Percentiles rank a stretch among this genome's conserved stretches.
Conservation (phyloP, 1,140 invertebrate genomes). For the Macrostomum lignano region DNA sequence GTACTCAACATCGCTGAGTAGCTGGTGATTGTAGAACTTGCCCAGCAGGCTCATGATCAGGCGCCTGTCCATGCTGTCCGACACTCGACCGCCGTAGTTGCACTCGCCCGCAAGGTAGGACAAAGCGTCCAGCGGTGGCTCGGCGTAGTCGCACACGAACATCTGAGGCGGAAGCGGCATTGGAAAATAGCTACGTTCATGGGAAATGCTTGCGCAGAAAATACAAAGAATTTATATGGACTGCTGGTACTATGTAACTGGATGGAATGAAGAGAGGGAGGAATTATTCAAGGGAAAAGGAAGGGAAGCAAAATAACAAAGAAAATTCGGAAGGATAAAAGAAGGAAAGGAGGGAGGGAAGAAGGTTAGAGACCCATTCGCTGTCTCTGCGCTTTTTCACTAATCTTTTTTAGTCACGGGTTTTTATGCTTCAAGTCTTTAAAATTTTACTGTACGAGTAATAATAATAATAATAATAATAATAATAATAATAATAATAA, state of each 20-base stretch:
- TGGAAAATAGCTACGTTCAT: not conserved
- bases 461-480: no score
- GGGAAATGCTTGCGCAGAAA: no score
- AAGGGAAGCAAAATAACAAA: no score
- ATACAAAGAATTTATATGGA: not conserved
- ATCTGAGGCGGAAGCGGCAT: slow-evolving; percentile 13
- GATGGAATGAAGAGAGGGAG: not conserved
- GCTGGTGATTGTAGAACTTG: slow-evolving; percentile 31
- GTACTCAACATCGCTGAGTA: slow-evolving; percentile 30
- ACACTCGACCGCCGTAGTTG: slow-evolving; percentile 27
- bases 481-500: no score
- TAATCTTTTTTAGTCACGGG: no score
- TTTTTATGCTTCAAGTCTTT: no score
- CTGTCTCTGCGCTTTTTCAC: no score
- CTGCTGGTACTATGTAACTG: not conserved
- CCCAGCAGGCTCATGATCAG: slow-evolving; percentile 27
- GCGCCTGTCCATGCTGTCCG: slow-evolving; percentile 22
- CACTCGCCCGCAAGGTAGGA: slow-evolving; percentile 25
- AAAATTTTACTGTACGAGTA: no score
- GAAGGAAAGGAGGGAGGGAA: no score
- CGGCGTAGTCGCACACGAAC: slow-evolving; percentile 25
- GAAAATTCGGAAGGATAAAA: no score
- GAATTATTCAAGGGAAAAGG: not conserved
- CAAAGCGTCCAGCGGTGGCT: slow-evolving; percentile 20
- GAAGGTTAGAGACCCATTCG: no score